Conservation (phyloP, 1,140 invertebrate genomes). For the Spodoptera frugiperda region DNA sequence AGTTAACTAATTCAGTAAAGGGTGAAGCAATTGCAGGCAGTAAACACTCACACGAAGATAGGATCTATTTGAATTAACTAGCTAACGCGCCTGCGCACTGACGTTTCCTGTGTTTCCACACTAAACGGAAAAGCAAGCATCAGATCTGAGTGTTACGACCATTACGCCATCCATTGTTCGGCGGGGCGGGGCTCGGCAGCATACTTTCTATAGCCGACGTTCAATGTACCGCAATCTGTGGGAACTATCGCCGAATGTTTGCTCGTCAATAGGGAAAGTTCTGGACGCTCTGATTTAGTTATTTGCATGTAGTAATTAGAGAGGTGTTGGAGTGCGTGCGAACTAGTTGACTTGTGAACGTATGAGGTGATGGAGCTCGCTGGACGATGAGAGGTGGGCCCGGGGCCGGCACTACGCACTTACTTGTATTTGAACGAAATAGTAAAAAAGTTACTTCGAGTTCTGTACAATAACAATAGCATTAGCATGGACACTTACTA, state of each 20-base stretch:
- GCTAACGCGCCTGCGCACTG: conserved; percentile 48
- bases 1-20: conserved; percentile 49
- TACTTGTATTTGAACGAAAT: neutral
- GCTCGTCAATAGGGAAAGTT: conserved; percentile 66
- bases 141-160: conserved; percentile 53
- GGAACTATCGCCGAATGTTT: conserved; percentile 58
- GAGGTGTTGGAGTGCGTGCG: conserved; percentile 47
- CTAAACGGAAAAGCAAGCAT: conserved; percentile 19
- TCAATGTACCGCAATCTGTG: conserved; percentile 58
- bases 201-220: conserved; percentile 58
- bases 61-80: conserved; percentile 56
- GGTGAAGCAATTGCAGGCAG: conserved; percentile 47
- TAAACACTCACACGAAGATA: conserved; percentile 53
- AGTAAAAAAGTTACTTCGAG: too few relatives aligned
- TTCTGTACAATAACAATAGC: too few relatives aligned
- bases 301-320: conserved; percentile 50
- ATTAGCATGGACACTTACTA: too few relatives aligned
- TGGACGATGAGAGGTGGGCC: conserved; percentile 3
- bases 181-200: conserved; percentile 50
- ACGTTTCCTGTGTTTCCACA: conserved; percentile 39
- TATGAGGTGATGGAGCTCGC: conserved; percentile 19
- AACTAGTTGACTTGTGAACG: conserved; percentile 44
- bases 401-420: neutral
- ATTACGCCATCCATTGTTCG: conserved; percentile 64
- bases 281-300: conserved; percentile 57